A percentile compares a stretch with the other conserved stretches of the same genome.
These are phyloP conservation scores for Euwallacea similis DNA, from an alignment of 1,140 invertebrate genomes.

Conservation along the genomic window DNA sequence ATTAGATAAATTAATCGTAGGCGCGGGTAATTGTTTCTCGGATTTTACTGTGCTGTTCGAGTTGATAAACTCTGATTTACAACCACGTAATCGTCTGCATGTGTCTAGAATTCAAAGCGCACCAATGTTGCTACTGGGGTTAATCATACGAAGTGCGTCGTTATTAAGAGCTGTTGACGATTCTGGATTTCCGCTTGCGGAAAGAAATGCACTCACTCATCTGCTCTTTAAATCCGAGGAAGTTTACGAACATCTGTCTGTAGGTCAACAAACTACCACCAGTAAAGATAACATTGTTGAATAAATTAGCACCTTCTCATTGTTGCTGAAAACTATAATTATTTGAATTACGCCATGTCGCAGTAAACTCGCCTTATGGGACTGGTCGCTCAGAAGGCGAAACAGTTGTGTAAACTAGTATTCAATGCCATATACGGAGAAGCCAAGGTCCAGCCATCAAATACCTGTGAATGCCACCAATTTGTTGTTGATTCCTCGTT, in stretches of 20 bases:
- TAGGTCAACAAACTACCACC: constrained; percentile 6
- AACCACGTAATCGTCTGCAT: too few relatives aligned
- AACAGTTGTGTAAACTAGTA: constrained; percentile 8
- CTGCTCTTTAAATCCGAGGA: not conserved
- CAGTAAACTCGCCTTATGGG: not conserved
- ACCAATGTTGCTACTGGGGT: too few relatives aligned
- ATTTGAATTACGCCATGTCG: not conserved
- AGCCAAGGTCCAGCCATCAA: constrained; percentile 13
- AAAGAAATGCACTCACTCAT: not conserved
- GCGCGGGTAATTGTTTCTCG: too few relatives aligned
- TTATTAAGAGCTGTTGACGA: too few relatives aligned
- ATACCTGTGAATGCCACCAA: not conserved
- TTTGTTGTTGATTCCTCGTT: too few relatives aligned
- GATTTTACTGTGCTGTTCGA: too few relatives aligned
- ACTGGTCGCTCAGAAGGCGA: constrained; percentile 3
- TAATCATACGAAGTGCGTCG: too few relatives aligned
- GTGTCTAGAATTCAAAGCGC: too few relatives aligned
- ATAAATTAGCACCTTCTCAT: not conserved
- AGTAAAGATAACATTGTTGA: not conserved
- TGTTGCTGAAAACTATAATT: not conserved
- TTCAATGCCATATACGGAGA: constrained; percentile 8
- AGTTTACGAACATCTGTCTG: constrained; percentile 5
- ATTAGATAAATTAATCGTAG: not conserved
- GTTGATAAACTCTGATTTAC: too few relatives aligned
- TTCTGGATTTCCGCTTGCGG: too few relatives aligned